Percentiles rank a stretch among this genome's conserved stretches.
Evolutionary conservation across 2,888 invertebrate genomes (phyloP).

Genomic region (Apodemia duryi): DNA sequence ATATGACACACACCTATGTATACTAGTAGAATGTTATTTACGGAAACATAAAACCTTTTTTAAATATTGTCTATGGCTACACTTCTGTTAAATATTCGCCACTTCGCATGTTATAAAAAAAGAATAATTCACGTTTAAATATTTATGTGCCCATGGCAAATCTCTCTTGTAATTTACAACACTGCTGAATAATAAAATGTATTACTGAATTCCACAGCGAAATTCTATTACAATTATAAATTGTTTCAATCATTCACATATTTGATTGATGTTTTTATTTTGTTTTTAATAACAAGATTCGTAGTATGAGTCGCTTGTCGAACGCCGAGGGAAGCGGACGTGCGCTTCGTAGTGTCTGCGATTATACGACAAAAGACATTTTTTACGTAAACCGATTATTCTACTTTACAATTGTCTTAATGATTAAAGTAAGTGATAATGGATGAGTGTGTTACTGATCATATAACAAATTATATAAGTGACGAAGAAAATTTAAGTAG

Average conservation of each 20-base stretch:
- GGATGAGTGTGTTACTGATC: too few species aligned
- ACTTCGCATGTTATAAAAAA: slow-evolving; percentile 2
- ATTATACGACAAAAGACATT: too few species aligned
- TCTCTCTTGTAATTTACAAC: slow-evolving; percentile 6
- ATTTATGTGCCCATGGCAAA: background rate
- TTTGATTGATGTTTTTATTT: too few species aligned
- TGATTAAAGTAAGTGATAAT: too few species aligned
- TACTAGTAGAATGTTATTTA: slow-evolving; percentile 10
- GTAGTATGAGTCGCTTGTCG: too few species aligned
- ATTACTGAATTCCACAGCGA: background rate
- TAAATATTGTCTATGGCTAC: slow-evolving; percentile 12
- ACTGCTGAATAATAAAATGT: slow-evolving; percentile 9
- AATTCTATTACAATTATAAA: background rate
- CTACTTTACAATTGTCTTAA: too few species aligned
- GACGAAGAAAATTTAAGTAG: too few species aligned
- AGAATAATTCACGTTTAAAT: background rate
- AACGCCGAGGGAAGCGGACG: too few species aligned
- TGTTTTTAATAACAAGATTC: too few species aligned
- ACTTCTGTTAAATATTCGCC: slow-evolving; percentile 8
- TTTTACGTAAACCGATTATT: too few species aligned
- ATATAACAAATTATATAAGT: too few species aligned
- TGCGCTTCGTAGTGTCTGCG: too few species aligned
- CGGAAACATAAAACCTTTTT: slow-evolving; percentile 15
- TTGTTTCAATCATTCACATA: background rate
- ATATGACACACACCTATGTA: slow-evolving; percentile 18